Evolutionary conservation across 2,797 vertebrate species (phyloP).

Genomic region (Gallinago solitaria): DNA sequence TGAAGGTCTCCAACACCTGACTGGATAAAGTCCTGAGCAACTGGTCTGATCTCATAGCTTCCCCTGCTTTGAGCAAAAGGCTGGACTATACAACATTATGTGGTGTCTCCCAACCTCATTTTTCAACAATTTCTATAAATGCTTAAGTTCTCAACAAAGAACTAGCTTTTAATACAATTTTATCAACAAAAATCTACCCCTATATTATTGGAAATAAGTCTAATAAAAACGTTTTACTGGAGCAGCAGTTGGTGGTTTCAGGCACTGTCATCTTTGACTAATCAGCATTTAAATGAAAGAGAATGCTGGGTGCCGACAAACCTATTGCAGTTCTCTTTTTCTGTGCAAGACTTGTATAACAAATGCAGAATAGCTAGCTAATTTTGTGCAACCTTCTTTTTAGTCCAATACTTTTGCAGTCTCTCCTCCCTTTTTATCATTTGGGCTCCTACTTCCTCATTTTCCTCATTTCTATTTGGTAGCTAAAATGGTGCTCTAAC

Average conservation of each 20-base stretch:
- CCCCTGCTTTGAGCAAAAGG: not conserved
- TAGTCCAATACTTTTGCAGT: slow-evolving; percentile 35
- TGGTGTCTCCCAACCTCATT: not conserved
- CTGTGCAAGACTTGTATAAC: not conserved
- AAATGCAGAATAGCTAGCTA: slow-evolving; percentile 52
- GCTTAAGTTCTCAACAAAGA: not conserved
- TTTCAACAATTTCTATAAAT: not conserved
- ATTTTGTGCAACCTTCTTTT: slow-evolving; percentile 57
- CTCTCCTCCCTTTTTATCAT: slow-evolving; percentile 41
- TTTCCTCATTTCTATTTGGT: slow-evolving; percentile 35
- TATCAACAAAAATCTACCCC: not conserved
- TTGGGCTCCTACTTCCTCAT: slow-evolving; percentile 51
- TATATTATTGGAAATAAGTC: not conserved
- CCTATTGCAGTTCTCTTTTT: slow-evolving; percentile 48
- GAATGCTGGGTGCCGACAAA: slow-evolving; percentile 47
- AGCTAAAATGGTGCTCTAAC: slow-evolving; percentile 27
- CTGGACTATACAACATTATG: not conserved
- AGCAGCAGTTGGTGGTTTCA: not conserved
- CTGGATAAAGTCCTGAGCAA: not conserved
- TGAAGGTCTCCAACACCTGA: not conserved
- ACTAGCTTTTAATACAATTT: not conserved
- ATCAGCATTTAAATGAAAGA: slow-evolving; percentile 36
- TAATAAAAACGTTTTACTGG: not conserved
- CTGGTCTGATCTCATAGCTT: not conserved
- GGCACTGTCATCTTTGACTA: not conserved